A percentile compares a stretch with the other conserved stretches of the same genome.
Evolutionary conservation across 2,797 vertebrate species (phyloP).

Genomic region (Crypturellus tataupa): DNA sequence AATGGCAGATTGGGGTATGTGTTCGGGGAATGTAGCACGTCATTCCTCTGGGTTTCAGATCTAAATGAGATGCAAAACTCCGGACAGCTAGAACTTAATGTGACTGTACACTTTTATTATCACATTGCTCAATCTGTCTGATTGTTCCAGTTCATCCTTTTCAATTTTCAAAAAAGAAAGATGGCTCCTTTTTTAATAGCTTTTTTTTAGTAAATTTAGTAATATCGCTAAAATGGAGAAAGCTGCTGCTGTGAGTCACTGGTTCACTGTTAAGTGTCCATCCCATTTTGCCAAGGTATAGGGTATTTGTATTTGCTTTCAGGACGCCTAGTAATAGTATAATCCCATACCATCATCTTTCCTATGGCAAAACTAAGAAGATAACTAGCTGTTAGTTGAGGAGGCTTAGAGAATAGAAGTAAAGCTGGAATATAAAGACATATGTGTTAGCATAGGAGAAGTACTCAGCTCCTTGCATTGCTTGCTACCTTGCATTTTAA

Average conservation of each 20-base stretch:
- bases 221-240: background rate
- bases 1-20: background rate
- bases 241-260: slow-evolving; percentile 13
- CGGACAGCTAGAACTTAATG: background rate
- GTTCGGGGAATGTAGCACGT: background rate
- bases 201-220: slow-evolving; percentile 52
- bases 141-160: background rate
- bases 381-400: slow-evolving; percentile 49
- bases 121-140: background rate
- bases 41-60: background rate
- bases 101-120: slow-evolving; percentile 1
- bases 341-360: slow-evolving; percentile 46
- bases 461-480: background rate
- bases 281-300: slow-evolving; percentile 54
- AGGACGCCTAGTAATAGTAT: slow-evolving; percentile 19
- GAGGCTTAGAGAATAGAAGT: background rate
- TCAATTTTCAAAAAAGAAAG: slow-evolving; percentile 20
- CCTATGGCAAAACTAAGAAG: slow-evolving; percentile 38
- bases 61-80: background rate
- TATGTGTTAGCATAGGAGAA: background rate
- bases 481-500: background rate
- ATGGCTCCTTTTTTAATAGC: background rate
- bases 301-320: slow-evolving; percentile 21
- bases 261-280: slow-evolving; percentile 8
- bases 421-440: background rate